Conservation (phyloP, 2,113 vertebrate species). For the Cryptotis parvus region DNA sequence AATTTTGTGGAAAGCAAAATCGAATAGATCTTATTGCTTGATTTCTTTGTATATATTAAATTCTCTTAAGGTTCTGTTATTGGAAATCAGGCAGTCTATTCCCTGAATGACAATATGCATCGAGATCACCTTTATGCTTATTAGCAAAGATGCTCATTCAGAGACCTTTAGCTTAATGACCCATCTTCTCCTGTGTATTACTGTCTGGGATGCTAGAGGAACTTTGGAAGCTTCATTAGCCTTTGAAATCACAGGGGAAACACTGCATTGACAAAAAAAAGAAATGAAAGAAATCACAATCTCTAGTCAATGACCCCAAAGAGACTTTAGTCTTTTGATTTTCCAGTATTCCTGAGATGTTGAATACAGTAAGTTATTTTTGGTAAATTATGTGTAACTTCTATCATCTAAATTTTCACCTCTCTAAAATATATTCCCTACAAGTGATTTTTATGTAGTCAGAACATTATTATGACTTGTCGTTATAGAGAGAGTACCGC, state of each 20-base stretch:
- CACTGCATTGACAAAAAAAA: slow-evolving; percentile 68
- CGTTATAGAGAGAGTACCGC: too few relatives aligned
- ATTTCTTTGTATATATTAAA: slow-evolving; percentile 8
- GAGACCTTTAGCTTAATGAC: slow-evolving; percentile 77
- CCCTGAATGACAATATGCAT: slow-evolving; percentile 59
- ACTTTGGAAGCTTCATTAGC: slow-evolving; percentile 75
- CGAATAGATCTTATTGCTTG: neutral
- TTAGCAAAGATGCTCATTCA: slow-evolving; percentile 60
- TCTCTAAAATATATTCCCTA: slow-evolving; percentile 13
- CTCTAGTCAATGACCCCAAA: neutral
- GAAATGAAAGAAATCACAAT: slow-evolving; percentile 54
- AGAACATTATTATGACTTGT: slow-evolving; percentile 14
- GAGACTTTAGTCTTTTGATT: neutral
- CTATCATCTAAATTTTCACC: slow-evolving; percentile 10
- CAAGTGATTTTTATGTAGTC: neutral
- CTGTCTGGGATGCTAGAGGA: slow-evolving; percentile 2
- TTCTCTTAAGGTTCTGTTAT: slow-evolving; percentile 34
- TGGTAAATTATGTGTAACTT: neutral
- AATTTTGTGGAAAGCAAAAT: neutral
- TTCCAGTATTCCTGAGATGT: neutral
- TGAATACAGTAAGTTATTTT: neutral
- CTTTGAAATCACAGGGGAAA: slow-evolving; percentile 44
- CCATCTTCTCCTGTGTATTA: slow-evolving; percentile 64
- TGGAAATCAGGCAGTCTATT: slow-evolving; percentile 53
- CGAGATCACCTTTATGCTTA: slow-evolving; percentile 78